Base-by-base conservation (phyloP, 2,113 vertebrate genomes). In the Tinamus guttatus region DNA sequence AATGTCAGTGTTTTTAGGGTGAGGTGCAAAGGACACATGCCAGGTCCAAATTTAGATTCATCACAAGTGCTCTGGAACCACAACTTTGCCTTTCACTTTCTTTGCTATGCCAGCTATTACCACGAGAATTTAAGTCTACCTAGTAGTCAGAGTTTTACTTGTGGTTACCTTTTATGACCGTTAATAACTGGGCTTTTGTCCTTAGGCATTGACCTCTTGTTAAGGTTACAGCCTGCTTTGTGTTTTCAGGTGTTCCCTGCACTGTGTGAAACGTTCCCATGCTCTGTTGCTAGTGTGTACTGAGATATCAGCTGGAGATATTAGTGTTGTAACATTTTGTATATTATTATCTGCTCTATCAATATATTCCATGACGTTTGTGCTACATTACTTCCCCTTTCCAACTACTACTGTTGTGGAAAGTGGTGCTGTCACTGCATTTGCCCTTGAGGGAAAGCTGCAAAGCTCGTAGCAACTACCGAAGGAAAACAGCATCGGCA, bases 11-110 rank as follows among this genome's bases (percentile, higher is more conserved):
- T 43, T 73, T 43, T 47, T 38, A 20, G 38, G 38, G 27, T 58
- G 62, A n/a, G 60, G 63, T 34, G 8, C 28, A 40, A 86, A 65
- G 45, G 49, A 47, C 24, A 6, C 0, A 0, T 4, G 1, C 2
- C 6, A 36, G 25, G 4, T 17, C 6, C 30, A 36, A 41, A 82
- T 62, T 45, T 60, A 49, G 19, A 13, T 1, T 25, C 54, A 38
- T 54, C 36, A 13, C 28, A 5, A 1, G 3, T 69, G 28, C 75
- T 75, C 1, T 9, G 40, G 40, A 73, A 28, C 59, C 20, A 10
- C 2, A 3, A 30, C 30, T 24, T 76, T 47, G 7, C 56, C 8
- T 49, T 25, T 9, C 52, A 52, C 51, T 71, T 38, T 12, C 69
- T 52, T 52, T 17, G 36, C 47, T 25, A 71, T 17, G 9, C 24